Evolutionary conservation across 2,797 vertebrate species (phyloP).

Genomic region (Hyperoplus immaculatus): DNA sequence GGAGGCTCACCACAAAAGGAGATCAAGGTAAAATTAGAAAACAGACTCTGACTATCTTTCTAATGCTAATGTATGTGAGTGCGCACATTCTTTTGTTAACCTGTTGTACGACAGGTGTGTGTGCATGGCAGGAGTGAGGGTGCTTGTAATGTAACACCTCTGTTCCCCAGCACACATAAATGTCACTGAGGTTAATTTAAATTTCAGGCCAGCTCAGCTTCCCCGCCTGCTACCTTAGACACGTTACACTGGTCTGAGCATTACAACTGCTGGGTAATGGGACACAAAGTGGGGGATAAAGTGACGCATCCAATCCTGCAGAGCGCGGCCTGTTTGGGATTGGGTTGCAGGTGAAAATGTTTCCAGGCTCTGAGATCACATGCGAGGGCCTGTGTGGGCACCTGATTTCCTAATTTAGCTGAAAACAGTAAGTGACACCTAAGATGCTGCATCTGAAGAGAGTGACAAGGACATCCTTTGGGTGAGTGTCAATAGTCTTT

Average conservation of each 20-base stretch:
- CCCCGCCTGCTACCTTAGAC: slow-evolving; percentile 76
- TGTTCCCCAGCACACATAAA: slow-evolving; percentile 78
- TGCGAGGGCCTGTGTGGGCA: slow-evolving; percentile 14
- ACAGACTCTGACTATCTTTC: slow-evolving; percentile 39
- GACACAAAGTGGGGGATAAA: slow-evolving; percentile 83
- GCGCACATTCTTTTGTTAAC: slow-evolving; percentile 63
- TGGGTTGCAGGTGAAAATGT: slow-evolving; percentile 83
- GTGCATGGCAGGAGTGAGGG: slow-evolving; percentile 60
- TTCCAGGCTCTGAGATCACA: slow-evolving; percentile 66
- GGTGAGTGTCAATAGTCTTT: slow-evolving; percentile 19
- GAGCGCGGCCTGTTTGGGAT: slow-evolving; percentile 69
- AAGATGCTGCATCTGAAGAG: slow-evolving; percentile 20
- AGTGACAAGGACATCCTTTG: slow-evolving; percentile 3
- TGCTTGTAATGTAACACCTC: slow-evolving; percentile 79
- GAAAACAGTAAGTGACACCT: slow-evolving; percentile 46
- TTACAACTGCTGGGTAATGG: slow-evolving; percentile 85
- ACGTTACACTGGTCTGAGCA: slow-evolving; percentile 85
- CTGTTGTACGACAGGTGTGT: slow-evolving; percentile 74
- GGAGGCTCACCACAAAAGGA: slow-evolving; percentile 39
- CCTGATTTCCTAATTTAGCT: slow-evolving; percentile 39
- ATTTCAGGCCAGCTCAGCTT: slow-evolving; percentile 80
- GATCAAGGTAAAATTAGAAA: slow-evolving; percentile 52
- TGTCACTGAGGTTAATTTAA: slow-evolving; percentile 85
- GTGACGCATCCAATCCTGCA: slow-evolving; percentile 82
- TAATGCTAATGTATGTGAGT: slow-evolving; percentile 49